Conservation (phyloP, 2,113 vertebrate genomes). For the Odontesthes bonariensis region DNA sequence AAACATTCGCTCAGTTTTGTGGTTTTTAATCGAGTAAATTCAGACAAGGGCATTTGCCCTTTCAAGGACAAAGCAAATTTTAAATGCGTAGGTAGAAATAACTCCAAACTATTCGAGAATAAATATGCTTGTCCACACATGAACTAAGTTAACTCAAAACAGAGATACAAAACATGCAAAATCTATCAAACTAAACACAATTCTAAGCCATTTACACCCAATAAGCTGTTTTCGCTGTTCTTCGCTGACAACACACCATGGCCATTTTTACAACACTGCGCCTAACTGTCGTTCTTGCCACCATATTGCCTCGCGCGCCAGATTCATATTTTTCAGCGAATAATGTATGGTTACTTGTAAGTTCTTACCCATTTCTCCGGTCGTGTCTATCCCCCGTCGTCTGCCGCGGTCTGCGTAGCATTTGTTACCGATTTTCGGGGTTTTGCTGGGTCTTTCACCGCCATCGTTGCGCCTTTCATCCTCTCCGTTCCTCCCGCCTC, state of each 20-base stretch:
- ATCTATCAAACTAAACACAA: slow-evolving; percentile 12
- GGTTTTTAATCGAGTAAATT: slow-evolving; percentile 69
- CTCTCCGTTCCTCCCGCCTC: slow-evolving; percentile 5
- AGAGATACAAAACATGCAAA: slow-evolving; percentile 37
- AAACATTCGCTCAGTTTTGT: slow-evolving; percentile 35
- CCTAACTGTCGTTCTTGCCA: slow-evolving; percentile 78
- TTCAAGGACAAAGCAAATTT: slow-evolving; percentile 88
- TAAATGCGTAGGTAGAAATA: slow-evolving; percentile 85
- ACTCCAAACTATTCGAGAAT: slow-evolving; percentile 56
- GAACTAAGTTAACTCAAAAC: slow-evolving; percentile 34
- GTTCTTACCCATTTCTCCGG: slow-evolving; percentile 78
- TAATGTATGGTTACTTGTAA: slow-evolving; percentile 42
- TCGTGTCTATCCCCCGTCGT: slow-evolving; percentile 55
- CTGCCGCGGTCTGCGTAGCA: slow-evolving; percentile 16
- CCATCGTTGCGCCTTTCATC: slow-evolving; percentile 31
- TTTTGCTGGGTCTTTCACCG: slow-evolving; percentile 49
- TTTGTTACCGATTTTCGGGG: slow-evolving; percentile 44
- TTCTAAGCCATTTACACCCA: not conserved
- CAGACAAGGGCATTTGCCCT: slow-evolving; percentile 81
- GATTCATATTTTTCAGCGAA: slow-evolving; percentile 32
- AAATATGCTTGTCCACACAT: slow-evolving; percentile 39
- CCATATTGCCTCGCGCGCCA: slow-evolving; percentile 80
- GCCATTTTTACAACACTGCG: slow-evolving; percentile 84
- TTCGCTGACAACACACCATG: slow-evolving; percentile 77
- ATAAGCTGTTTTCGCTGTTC: slow-evolving; percentile 40